Conservation (phyloP, 2,113 vertebrate genomes). For the Phylloscopus trochiloides region DNA sequence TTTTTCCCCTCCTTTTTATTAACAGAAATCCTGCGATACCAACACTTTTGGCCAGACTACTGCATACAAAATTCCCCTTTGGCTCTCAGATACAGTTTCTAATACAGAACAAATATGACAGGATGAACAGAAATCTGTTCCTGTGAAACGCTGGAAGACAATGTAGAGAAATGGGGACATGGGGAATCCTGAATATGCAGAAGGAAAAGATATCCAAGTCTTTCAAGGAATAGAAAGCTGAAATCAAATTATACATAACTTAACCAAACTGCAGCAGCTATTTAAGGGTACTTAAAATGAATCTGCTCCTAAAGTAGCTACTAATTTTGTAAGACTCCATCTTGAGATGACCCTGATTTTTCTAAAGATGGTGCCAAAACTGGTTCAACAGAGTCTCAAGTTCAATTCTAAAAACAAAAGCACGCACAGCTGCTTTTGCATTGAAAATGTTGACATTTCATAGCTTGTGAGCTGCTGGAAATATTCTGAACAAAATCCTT, state of each 20-base stretch:
- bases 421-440: background rate
- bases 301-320: background rate
- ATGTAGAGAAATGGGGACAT: background rate
- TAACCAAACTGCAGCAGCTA: background rate
- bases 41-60: background rate
- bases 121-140: background rate
- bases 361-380: background rate
- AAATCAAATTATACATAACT: background rate
- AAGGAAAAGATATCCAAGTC: background rate
- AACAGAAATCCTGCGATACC: background rate
- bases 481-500: background rate
- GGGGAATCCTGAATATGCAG: background rate
- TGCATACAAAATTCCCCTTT: background rate
- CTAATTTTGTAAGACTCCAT: background rate
- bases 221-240: background rate
- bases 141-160: background rate
- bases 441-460: background rate
- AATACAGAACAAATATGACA: background rate
- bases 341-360: slow-evolving; percentile 4
- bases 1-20: background rate
- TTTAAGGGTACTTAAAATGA: background rate
- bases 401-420: background rate
- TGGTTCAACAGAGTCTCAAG: background rate
- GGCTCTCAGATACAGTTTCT: background rate
- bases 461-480: background rate